These are phyloP conservation scores for Cassiopea andromeda DNA, from an alignment of 30 jellyfish, hydroid and myxozoan species.

Conservation along the genomic window DNA sequence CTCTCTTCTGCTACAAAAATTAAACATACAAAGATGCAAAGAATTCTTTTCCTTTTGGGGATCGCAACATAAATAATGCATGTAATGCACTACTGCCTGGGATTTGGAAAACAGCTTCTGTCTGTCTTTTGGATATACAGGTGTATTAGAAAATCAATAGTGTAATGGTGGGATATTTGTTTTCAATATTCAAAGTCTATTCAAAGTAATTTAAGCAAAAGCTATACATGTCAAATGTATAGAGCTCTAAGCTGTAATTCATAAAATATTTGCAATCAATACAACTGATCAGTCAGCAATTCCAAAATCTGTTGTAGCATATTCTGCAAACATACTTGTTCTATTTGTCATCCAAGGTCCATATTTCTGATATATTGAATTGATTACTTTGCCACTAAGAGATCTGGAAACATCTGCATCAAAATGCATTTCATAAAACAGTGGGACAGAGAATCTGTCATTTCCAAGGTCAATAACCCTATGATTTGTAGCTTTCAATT, in stretches of 20 bases:
- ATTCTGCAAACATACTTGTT: conserved; percentile 85
- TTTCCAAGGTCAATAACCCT: conserved; percentile 83
- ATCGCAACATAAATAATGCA: too few species aligned
- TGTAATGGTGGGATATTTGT: too few species aligned
- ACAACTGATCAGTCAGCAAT: conserved; percentile 54
- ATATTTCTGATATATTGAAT: conserved; percentile 44
- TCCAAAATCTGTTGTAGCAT: conserved; percentile 86
- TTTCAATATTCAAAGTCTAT: too few species aligned
- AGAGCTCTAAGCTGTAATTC: not conserved
- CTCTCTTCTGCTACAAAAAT: too few species aligned
- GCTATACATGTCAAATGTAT: too few species aligned
- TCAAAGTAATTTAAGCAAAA: too few species aligned
- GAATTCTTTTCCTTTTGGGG: too few species aligned
- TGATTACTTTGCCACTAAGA: conserved; percentile 55
- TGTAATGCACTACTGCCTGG: too few species aligned
- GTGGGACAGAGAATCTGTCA: conserved; percentile 81
- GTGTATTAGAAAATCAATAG: too few species aligned
- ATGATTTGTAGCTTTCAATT: conserved; percentile 79
- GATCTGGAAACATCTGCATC: conserved; percentile 86
- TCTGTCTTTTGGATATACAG: too few species aligned
- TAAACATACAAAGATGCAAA: too few species aligned
- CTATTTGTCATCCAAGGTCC: conserved; percentile 95
- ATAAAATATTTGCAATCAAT: not conserved
- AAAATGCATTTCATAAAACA: conserved; percentile 75
- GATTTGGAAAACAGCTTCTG: too few species aligned